These are phyloP conservation scores for Nannobrachium achirus DNA, from an alignment of 2,113 vertebrate species.

Conservation along the genomic window DNA sequence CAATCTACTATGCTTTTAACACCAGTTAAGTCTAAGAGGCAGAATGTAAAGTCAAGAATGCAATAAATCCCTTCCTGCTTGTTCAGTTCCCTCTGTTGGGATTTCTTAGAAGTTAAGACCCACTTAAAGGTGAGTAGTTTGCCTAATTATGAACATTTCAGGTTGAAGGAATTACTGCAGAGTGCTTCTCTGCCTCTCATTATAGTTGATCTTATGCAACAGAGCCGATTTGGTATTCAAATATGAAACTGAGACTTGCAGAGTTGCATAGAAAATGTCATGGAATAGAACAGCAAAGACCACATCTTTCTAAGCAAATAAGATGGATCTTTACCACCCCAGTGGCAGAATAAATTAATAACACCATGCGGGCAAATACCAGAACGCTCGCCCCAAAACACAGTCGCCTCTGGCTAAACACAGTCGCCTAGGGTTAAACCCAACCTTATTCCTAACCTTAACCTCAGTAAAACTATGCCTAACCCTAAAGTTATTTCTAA, in stretches of 20 bases:
- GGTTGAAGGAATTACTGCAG: conserved; percentile 31
- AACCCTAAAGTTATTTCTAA: too few species aligned
- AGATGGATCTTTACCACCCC: too few species aligned
- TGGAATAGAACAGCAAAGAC: too few species aligned
- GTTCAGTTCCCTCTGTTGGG: background rate
- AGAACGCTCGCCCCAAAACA: too few species aligned
- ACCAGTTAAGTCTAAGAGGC: conserved; percentile 17
- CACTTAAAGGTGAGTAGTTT: conserved; percentile 21
- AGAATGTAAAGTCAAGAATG: conserved; percentile 1
- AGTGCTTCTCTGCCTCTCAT: background rate
- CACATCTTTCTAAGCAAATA: too few species aligned
- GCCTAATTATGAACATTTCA: conserved; percentile 22
- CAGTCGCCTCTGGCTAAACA: too few species aligned
- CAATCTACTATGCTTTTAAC: conserved; percentile 9
- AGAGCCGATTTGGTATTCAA: conserved; percentile 18
- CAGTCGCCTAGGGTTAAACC: too few species aligned
- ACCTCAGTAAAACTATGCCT: too few species aligned
- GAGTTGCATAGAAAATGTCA: too few species aligned
- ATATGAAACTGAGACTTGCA: conserved; percentile 1
- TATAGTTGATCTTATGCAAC: conserved; percentile 15
- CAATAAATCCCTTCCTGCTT: conserved; percentile 2
- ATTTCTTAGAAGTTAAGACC: conserved; percentile 11
- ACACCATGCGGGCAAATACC: too few species aligned
- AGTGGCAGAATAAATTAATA: too few species aligned
- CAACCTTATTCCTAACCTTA: too few species aligned